phyloP scores from a whole-genome alignment of 2,113 vertebrate genomes.

The Casuarius casuarius region DNA sequence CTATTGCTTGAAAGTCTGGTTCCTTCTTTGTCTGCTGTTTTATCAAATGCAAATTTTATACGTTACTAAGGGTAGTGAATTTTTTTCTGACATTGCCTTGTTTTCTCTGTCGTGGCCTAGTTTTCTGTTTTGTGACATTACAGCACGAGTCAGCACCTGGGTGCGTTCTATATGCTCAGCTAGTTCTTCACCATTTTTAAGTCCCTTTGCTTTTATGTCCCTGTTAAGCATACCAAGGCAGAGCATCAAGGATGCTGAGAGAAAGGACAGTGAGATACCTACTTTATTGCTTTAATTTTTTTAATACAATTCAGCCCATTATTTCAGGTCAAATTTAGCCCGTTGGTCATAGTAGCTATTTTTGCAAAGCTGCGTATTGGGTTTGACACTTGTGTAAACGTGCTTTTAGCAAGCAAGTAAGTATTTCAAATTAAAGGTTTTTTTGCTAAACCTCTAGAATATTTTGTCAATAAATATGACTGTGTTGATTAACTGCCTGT shows the following conservation, averaged over 20 bases:
- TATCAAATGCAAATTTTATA: rapidly evolving
- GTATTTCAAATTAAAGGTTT: background rate
- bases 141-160: constrained; percentile 1
- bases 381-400: background rate
- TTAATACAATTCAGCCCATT: background rate
- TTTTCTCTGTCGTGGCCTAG: background rate
- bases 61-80: background rate
- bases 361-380: background rate
- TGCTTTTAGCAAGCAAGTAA: background rate
- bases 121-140: background rate
- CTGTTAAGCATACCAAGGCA: background rate
- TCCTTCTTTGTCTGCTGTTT: background rate
- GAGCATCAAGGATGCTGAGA: background rate
- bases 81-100: background rate
- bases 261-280: background rate
- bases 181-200: background rate
- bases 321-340: background rate
- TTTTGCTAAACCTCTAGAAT: background rate
- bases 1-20: background rate
- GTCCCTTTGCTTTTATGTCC: background rate
- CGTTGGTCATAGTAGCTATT: background rate
- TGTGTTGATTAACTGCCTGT: background rate
- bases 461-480: background rate
- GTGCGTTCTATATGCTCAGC: background rate
- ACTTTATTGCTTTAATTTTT: background rate